Base-by-base conservation (phyloP, 2,888 invertebrate species). In the Agrochola lychnidis region DNA sequence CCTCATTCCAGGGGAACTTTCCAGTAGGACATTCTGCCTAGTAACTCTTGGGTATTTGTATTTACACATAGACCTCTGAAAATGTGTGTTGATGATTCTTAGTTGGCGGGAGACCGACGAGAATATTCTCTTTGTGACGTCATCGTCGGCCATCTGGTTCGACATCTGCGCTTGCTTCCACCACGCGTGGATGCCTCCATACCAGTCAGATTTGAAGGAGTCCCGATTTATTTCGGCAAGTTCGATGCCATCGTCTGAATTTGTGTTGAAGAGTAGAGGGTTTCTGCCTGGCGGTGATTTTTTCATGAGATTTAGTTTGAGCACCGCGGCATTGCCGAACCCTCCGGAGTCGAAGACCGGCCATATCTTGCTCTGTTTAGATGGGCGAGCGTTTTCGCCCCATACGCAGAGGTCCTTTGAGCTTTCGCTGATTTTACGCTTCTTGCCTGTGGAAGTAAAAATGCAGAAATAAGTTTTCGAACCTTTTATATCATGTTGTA, bases 281-380 rank as follows among this genome's bases (percentile, higher is more conserved):
- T 96, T 96, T 42, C 86, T 90, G 0, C 89, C 81, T 42, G 92
- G 88, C 0, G 92, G 89, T 5, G 92, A 76, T 70, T 93, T 95
- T 63, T 93, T 93, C 42, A 91, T 67, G 3, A 94, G 82, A 30
- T 94, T 92, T 0, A 95, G 89, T 4, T 93, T 94, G 7, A 95
- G 82, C 59, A 94, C 84, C 19, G 93, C 78, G 0, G 93, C 88
- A 57, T 93, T 89, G 5, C 94, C 94, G 30, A 93, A 97, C 84
- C 97, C 97, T 93, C 97, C 97, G 0, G 97, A 97, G 79, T 97
- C 97, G 80, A 97, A 97, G 0, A 97, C 97, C 0, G 96, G 96
- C 96, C 97, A 97, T 91, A 96, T 95, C 88, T 95, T 96, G 87
- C 93, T 94, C 40, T 93, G 91, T 87, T 96, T 96, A 0, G 96